Evolutionary conservation across 2,113 vertebrate species (phyloP).

Genomic region (Trachemys scripta): DNA sequence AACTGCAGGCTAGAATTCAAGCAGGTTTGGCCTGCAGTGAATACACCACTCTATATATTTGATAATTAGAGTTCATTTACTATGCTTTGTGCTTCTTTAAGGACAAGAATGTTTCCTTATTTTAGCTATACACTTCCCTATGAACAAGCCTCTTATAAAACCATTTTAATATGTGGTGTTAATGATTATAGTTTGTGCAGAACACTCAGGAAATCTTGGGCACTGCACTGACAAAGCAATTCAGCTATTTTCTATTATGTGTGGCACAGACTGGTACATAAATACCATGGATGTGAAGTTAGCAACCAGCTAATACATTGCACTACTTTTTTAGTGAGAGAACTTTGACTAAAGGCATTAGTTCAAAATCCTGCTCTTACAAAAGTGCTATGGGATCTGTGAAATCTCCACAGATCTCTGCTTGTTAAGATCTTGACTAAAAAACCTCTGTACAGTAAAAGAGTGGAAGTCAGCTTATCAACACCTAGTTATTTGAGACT

Average conservation of each 20-base stretch:
- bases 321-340: neutral
- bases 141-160: neutral
- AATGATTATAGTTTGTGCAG: neutral
- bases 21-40: neutral
- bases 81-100: neutral
- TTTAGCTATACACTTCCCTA: neutral
- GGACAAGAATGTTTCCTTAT: neutral
- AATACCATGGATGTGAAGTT: neutral
- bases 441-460: neutral
- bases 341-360: neutral
- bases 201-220: neutral
- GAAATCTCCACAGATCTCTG: neutral
- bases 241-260: neutral
- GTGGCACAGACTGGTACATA: neutral
- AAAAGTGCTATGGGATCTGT: neutral
- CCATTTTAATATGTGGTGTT: rapidly evolving
- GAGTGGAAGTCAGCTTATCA: neutral
- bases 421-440: neutral
- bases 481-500: neutral
- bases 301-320: neutral
- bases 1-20: neutral
- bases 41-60: rapidly evolving
- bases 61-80: neutral
- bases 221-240: too few relatives aligned
- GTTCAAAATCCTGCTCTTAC: neutral